Evolutionary conservation across 2,888 invertebrate genomes (phyloP), one percentile per base, ranked within the genome.

Genomic region (Agrotis segetum): DNA sequence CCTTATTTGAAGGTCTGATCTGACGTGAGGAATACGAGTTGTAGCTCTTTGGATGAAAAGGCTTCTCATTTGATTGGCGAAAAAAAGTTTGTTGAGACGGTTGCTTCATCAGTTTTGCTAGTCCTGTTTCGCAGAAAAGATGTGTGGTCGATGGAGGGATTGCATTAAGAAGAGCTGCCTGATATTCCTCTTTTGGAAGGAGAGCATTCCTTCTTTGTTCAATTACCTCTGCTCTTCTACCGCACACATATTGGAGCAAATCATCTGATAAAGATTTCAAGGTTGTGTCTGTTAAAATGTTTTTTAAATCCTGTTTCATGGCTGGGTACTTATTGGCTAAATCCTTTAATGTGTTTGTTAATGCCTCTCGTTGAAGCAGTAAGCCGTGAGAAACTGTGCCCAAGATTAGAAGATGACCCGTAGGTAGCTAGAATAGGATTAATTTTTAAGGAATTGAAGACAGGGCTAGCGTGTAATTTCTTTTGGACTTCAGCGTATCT

Each of bases 161-260:
- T 13, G 44, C 46, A 40, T n/a, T n/a, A n/a, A 68, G 61, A 2
- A 61, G 34, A 14, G 58, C 21, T 21, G 72, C 40, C 21, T 47
- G 50, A 46, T 63, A 58, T 44, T 67, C 58, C 0, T 72, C 58
- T 1, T 47, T 59, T 13, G 63, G 63, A 17, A 47, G 56, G 14
- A 62, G 59, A 4, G 13, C 34, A 50, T 63, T 72, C 2, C 67
- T 49, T 58, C 71, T 66, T 16, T 55, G 50, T 21, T 78, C 74
- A 5, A 78, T 74, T 4, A 64, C 21, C 29, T 74, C 74, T 6
- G 74, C 74, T 50, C 68, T 67, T 47, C 63, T 65, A 3, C 68
- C 77, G 47, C 79, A 79, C 19, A 65, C 65, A 17, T 63, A 79
- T 55, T 79, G 73, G 4, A 79, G 63, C 11, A 79, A 21, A 64